Percentiles rank a stretch among this genome's conserved stretches.
Evolutionary conservation across 2,113 vertebrate genomes (phyloP).

Genomic region (Phoenicopterus ruber): DNA sequence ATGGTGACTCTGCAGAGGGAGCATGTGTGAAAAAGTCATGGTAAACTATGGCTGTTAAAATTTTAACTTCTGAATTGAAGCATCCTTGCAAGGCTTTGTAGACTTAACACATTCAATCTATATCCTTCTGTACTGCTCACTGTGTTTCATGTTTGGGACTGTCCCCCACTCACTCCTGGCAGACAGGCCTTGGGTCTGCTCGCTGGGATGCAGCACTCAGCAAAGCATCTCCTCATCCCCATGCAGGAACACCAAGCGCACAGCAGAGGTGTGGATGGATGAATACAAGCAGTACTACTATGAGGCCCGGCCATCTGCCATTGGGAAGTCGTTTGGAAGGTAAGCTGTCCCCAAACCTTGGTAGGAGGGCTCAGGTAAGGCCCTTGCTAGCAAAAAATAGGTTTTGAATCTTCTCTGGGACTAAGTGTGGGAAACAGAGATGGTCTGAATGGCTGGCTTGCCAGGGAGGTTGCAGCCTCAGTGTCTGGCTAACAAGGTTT

Average conservation of each 20-base stretch:
- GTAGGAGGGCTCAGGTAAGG: not conserved
- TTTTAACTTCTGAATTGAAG: not conserved
- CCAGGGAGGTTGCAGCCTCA: not conserved
- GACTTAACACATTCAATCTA: not conserved
- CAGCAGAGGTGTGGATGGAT: slow-evolving; percentile 99
- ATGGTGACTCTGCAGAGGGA: not conserved
- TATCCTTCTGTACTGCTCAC: not conserved
- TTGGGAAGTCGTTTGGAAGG: slow-evolving; percentile 94
- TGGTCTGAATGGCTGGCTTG: not conserved
- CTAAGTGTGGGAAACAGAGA: not conserved
- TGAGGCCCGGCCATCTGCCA: slow-evolving; percentile 90
- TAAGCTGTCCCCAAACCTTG: slow-evolving; percentile 42
- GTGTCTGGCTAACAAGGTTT: not conserved
- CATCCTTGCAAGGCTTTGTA: not conserved
- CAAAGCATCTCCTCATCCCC: not conserved
- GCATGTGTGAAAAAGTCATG: not conserved
- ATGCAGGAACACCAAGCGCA: slow-evolving; percentile 91
- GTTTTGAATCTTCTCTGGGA: not conserved
- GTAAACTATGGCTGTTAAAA: not conserved
- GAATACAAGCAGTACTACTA: slow-evolving; percentile 98
- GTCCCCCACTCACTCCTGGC: not conserved
- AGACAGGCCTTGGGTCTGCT: not conserved
- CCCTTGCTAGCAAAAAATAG: not conserved
- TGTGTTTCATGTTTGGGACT: not conserved
- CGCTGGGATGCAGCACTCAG: not conserved